Evolutionary conservation across 2,888 invertebrate genomes (phyloP).

Genomic region (Ormyrus rosae): DNA sequence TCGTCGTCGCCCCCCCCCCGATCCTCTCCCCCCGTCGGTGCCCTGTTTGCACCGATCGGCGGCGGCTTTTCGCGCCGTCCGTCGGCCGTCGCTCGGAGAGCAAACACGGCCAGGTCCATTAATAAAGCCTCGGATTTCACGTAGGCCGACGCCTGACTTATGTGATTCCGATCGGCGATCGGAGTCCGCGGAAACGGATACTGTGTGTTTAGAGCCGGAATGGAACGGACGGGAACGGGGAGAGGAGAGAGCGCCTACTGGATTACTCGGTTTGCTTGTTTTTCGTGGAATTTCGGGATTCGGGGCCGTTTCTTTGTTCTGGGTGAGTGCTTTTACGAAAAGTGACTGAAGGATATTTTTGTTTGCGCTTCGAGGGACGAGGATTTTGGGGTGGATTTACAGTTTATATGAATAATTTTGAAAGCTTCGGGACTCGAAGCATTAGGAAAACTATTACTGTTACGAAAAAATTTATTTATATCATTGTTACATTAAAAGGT

Average conservation of each 20-base stretch:
- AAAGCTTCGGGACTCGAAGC: no score
- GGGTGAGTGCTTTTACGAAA: neutral
- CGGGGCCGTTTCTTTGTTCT: no score
- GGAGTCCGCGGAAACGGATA: constrained; percentile 34
- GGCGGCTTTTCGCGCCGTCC: constrained; percentile 57
- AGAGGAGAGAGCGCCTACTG: no score
- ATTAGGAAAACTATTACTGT: no score
- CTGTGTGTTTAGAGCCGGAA: neutral
- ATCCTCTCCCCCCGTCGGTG: constrained; percentile 37
- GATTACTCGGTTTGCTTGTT: no score
- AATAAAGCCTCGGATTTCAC: constrained; percentile 74
- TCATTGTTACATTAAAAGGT: no score
- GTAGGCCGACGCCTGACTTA: constrained; percentile 43
- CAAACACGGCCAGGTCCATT: constrained; percentile 67
- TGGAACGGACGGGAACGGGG: no score
- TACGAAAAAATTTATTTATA: no score
- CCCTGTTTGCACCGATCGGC: constrained; percentile 48
- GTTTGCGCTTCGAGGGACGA: neutral
- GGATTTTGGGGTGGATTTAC: neutral
- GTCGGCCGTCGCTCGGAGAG: constrained; percentile 52
- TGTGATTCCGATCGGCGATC: constrained; percentile 4
- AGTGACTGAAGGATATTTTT: neutral
- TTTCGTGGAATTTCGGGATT: no score
- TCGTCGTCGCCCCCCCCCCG: constrained; percentile 39
- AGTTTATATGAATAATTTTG: no score